Evolutionary conservation across 1,140 invertebrate species (phyloP), one percentile per base, ranked within the genome.

Genomic region (Aphelinus certus): DNA sequence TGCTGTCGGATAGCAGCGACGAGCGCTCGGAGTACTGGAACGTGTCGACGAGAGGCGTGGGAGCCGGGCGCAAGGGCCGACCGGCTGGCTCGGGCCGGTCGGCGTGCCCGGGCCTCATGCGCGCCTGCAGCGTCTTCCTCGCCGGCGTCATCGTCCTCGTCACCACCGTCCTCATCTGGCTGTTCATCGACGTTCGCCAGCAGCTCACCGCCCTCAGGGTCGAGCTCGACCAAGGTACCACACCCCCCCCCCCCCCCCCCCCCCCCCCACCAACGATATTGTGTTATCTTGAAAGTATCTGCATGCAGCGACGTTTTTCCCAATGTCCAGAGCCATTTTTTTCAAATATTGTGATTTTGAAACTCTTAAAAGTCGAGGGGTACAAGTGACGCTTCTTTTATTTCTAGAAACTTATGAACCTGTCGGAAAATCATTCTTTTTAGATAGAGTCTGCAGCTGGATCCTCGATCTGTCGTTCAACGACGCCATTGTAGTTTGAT

Each of bases 181-280:
- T 92, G 3, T 92, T 93, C 81, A 90, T 92, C 51, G 92, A 93
- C 79, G 91, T 92, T 48, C 88, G 91, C 78, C 88, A 92, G 75
- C 92, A 93, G 83, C 90, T 92, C 67, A 90, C 90, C 7, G 90
- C 90, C 5, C 87, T 93, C 4, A 88, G 91, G 76, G 89, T 87
- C 58, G 90, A 93, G 81, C 89, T 93, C 81, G 91, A 93, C 81
- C 89, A 91, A 92, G 92, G 92, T 92, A 84, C 66, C 66, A 57
- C 6, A 69, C 10, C 26, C 26, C 26, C 26, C 26, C 26, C 26
- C 26, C 26, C 26, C 26, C 26, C 26, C 26, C 26, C 26, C 26
- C 26, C 26, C 26, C 26, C 26, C 26, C 26, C 26, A 26, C 26
- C 26, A 26, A 26, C 26, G 26, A 26, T 26, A 26, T 26, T 1